A percentile compares a stretch with the other conserved stretches of the same genome.
Conservation (phyloP, 2,113 vertebrate genomes). For the Eclectus roratus region DNA sequence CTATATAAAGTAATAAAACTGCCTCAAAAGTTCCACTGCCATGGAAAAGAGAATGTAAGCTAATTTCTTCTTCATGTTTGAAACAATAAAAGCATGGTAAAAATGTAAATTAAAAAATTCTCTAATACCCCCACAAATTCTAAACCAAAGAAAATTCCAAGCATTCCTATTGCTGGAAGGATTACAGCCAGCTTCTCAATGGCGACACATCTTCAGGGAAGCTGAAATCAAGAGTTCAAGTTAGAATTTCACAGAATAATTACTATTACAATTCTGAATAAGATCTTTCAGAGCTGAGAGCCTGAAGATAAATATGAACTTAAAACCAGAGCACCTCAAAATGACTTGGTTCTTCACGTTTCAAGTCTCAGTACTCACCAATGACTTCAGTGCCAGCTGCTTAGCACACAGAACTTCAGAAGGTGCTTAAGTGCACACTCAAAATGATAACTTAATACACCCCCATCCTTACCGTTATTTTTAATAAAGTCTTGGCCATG, state of each 20-base stretch:
- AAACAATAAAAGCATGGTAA: constrained; percentile 14
- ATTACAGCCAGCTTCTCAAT: constrained; percentile 49
- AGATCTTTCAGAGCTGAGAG: not conserved
- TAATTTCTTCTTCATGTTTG: constrained; percentile 23
- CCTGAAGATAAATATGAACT: not conserved
- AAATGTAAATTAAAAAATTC: constrained; percentile 45
- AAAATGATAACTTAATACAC: not conserved
- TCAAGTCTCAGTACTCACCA: not conserved
- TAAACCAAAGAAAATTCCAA: constrained; percentile 61
- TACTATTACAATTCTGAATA: constrained; percentile 10
- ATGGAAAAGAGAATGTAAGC: constrained; percentile 50
- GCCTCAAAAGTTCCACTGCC: constrained; percentile 41
- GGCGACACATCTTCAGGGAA: constrained; percentile 41
- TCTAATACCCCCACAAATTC: not conserved
- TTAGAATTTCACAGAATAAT: constrained; percentile 40
- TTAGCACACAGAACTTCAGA: not conserved
- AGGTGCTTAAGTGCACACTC: not conserved
- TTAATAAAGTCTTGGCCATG: not conserved
- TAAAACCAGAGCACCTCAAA: constrained; percentile 17
- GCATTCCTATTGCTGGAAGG: constrained; percentile 47
- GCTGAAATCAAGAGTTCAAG: constrained; percentile 62
- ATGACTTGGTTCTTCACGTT: not conserved
- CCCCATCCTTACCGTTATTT: not conserved
- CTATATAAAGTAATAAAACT: constrained; percentile 46
- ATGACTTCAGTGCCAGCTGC: not conserved